Percentiles rank a stretch among this genome's conserved stretches.
Evolutionary conservation across 2,888 invertebrate species (phyloP).

Genomic region (Pterostichus madidus): DNA sequence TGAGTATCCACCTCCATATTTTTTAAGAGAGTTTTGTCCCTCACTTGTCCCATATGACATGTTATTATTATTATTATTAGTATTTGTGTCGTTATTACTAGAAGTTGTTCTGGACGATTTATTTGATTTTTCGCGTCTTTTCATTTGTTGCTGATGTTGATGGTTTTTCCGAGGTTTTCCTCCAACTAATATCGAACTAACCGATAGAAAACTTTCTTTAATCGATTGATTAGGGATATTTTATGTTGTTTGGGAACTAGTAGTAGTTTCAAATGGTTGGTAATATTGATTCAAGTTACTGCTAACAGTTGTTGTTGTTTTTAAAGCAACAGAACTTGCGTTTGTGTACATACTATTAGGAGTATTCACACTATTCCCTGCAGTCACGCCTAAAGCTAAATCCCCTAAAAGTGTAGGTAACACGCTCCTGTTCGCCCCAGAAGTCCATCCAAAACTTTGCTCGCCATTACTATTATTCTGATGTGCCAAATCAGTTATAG

Average conservation of each 20-base stretch:
- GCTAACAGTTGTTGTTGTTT: background rate
- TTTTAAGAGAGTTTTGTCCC: background rate
- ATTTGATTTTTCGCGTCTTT: conserved; percentile 18
- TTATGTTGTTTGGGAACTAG: background rate
- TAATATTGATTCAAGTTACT: background rate
- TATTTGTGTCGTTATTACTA: no score
- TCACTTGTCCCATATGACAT: background rate
- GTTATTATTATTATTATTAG: no score
- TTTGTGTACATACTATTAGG: conserved; percentile 20
- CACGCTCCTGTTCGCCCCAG: conserved; percentile 71
- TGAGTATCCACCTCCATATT: conserved; percentile 73
- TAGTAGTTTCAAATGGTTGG: background rate
- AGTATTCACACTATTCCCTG: background rate
- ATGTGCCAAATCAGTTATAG: background rate
- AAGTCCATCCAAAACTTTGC: background rate
- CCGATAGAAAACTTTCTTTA: conserved; percentile 79
- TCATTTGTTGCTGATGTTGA: background rate
- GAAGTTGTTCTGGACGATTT: background rate
- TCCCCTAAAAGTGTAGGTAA: conserved; percentile 82
- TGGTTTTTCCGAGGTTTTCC: background rate
- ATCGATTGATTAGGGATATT: background rate
- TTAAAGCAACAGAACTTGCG: background rate
- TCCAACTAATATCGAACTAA: conserved; percentile 78
- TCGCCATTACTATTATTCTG: conserved; percentile 21
- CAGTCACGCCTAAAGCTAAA: conserved; percentile 77